phyloP scores from a whole-genome alignment of 2,797 vertebrate species.

The Chanos chanos region DNA sequence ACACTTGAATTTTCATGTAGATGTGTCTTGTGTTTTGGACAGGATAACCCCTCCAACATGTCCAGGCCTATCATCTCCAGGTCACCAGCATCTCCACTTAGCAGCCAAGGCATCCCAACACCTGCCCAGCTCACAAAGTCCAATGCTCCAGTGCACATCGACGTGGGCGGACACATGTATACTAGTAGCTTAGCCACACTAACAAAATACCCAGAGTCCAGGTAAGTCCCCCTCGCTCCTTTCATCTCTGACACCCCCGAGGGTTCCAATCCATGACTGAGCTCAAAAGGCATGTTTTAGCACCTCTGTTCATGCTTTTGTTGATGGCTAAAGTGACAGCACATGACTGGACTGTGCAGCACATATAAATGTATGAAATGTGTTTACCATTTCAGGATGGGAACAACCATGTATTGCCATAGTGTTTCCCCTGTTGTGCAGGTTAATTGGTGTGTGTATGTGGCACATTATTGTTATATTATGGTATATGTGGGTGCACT shows the following conservation, averaged over 20 bases:
- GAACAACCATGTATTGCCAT: no score
- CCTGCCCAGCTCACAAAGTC: slow-evolving; percentile 97
- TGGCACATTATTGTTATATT: no score
- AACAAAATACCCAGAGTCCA: slow-evolving; percentile 95
- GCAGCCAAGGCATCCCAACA: slow-evolving; percentile 96
- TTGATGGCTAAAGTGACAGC: no score
- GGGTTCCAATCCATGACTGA: background rate
- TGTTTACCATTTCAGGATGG: no score
- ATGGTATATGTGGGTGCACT: no score
- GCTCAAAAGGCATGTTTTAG: no score
- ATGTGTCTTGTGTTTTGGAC: slow-evolving; percentile 19
- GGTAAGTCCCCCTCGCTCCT: slow-evolving; percentile 70
- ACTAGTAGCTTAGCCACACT: slow-evolving; percentile 98
- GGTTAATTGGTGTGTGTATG: no score
- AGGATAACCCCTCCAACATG: slow-evolving; percentile 98
- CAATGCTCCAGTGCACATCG: slow-evolving; percentile 97
- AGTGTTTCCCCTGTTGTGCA: no score
- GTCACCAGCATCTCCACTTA: slow-evolving; percentile 95
- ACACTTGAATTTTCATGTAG: background rate
- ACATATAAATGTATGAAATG: no score
- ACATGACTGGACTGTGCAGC: no score
- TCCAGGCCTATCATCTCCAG: slow-evolving; percentile 97
- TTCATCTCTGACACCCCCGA: background rate
- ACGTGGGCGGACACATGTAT: slow-evolving; percentile 99
- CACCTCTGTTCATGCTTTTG: no score